Percentiles rank a stretch among this genome's conserved stretches.
These are phyloP conservation scores for Clarias pachynema DNA, from an alignment of 2,797 vertebrate species.

Conservation along the genomic window DNA sequence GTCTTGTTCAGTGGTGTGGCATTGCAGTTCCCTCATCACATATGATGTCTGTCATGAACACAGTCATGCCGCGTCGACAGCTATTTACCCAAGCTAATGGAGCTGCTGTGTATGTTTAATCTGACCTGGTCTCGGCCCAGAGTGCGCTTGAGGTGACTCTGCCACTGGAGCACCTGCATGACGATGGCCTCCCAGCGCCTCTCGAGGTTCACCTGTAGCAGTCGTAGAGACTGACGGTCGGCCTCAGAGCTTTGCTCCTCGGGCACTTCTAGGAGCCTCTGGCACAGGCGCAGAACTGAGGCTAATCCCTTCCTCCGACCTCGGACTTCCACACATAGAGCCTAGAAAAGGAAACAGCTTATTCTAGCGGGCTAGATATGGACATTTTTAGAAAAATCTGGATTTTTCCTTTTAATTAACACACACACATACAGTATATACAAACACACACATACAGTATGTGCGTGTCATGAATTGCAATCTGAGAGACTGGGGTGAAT, in stretches of 20 bases:
- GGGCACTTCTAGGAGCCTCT: conserved; percentile 86
- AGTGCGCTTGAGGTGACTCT: conserved; percentile 84
- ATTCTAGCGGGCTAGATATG: neutral
- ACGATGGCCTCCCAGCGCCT: conserved; percentile 97
- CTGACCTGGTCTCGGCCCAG: conserved; percentile 83
- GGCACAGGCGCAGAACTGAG: conserved; percentile 89
- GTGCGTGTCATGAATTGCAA: neutral
- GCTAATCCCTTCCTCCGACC: conserved; percentile 85
- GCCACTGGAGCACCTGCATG: conserved; percentile 98
- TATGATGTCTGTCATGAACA: neutral
- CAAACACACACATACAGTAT: no score
- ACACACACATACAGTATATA: no score
- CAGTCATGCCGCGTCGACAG: neutral
- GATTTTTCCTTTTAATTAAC: neutral
- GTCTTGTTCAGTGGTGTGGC: neutral
- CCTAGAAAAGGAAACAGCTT: conserved; percentile 67
- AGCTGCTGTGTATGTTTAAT: neutral
- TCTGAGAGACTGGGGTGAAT: conserved; percentile 23
- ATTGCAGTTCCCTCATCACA: neutral
- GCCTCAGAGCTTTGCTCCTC: conserved; percentile 77
- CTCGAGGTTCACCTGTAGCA: conserved; percentile 94
- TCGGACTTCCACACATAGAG: conserved; percentile 88
- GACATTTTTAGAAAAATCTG: neutral
- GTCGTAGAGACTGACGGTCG: conserved; percentile 86
- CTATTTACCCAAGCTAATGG: neutral